phyloP scores from a whole-genome alignment of 2,113 vertebrate species.

The Lamprotornis superbus region DNA sequence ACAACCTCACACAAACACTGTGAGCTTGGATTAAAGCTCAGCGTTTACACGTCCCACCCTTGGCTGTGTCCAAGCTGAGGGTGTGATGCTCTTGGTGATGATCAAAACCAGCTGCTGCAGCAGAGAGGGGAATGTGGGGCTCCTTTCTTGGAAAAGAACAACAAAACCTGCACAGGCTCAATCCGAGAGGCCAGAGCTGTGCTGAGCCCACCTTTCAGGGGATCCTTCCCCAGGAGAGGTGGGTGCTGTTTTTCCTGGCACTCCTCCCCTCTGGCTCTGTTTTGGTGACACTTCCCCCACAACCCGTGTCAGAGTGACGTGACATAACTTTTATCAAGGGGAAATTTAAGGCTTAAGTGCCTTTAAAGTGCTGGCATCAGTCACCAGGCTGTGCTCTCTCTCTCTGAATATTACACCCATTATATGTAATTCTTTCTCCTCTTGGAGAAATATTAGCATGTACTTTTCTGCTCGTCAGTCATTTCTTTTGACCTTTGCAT shows the following conservation, averaged over 20 bases:
- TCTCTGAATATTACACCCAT: constrained; percentile 51
- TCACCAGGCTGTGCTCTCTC: background rate
- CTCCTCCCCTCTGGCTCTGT: background rate
- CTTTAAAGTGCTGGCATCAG: constrained; percentile 54
- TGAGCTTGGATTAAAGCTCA: background rate
- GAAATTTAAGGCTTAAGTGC: constrained; percentile 67
- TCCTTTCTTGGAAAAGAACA: accelerated
- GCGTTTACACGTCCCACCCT: constrained; percentile 21
- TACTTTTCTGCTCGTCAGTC: constrained; percentile 29
- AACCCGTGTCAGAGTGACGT: constrained; percentile 17
- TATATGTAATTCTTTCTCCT: constrained; percentile 41
- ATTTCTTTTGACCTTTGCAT: constrained; percentile 10
- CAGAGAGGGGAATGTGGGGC: background rate
- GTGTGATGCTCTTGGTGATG: background rate
- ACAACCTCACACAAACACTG: background rate
- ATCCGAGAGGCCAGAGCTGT: background rate
- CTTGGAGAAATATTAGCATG: constrained; percentile 55
- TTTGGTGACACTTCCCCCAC: constrained; percentile 14
- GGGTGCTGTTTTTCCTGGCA: background rate
- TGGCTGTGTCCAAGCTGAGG: background rate
- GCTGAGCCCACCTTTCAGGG: background rate
- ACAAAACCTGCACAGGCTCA: accelerated
- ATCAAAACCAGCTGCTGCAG: constrained; percentile 39
- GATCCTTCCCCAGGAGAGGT: background rate
- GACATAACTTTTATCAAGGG: constrained; percentile 53